Conservation (phyloP, 2,113 vertebrate species). For the Tragelaphus scriptus region DNA sequence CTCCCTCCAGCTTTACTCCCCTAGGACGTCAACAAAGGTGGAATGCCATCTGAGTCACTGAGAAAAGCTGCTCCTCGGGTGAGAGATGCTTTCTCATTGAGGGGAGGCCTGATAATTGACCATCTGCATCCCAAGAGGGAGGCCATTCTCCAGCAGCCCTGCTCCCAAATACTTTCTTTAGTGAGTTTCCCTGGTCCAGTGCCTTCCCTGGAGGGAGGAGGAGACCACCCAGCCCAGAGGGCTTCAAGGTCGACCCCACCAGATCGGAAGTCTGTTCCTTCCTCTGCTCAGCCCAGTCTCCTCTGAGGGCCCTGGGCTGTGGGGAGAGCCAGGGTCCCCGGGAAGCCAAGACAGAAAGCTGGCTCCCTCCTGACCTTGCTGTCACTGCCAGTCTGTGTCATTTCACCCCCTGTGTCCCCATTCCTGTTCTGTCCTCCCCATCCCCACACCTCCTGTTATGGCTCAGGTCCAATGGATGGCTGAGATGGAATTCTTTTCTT, state of each 20-base stretch:
- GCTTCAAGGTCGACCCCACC: not conserved
- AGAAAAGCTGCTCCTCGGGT: rapidly evolving
- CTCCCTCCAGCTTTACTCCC: not conserved
- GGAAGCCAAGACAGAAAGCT: not conserved
- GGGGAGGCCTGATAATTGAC: not conserved
- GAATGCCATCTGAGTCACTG: too few relatives aligned
- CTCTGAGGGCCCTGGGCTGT: not conserved
- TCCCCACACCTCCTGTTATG: not conserved
- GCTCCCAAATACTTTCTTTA: not conserved
- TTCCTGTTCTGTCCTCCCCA: too few relatives aligned
- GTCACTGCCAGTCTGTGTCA: not conserved
- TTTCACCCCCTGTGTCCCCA: not conserved
- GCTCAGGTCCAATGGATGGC: not conserved
- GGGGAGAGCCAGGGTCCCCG: too few relatives aligned
- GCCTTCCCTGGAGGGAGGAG: not conserved
- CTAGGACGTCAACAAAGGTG: not conserved
- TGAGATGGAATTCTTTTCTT: not conserved
- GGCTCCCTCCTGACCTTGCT: not conserved
- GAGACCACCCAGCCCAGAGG: not conserved
- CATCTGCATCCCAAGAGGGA: not conserved
- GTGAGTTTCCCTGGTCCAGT: too few relatives aligned
- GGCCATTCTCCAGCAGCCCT: not conserved
- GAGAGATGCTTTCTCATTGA: not conserved
- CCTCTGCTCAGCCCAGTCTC: not conserved
- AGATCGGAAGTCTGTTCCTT: not conserved